Percentiles rank a stretch among this genome's conserved stretches.
These are phyloP conservation scores for Lithophane semibrunnea DNA, from an alignment of 2,888 invertebrate species.

Conservation along the genomic window DNA sequence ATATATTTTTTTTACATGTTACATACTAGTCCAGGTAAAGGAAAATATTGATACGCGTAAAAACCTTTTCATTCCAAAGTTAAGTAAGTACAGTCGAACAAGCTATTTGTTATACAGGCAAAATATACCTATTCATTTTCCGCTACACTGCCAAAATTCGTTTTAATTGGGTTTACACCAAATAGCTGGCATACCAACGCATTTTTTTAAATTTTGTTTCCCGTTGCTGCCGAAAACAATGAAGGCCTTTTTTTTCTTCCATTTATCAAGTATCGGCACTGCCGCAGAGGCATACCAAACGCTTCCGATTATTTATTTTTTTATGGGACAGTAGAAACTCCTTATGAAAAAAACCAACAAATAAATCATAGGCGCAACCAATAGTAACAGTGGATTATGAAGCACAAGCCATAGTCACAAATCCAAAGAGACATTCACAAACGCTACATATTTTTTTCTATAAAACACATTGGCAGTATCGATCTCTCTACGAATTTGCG, in stretches of 20 bases:
- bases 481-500: conserved; percentile 15
- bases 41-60: not conserved
- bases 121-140: no score
- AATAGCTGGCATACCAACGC: no score
- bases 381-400: not conserved
- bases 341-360: not conserved
- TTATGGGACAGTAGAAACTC: not conserved
- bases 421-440: conserved; percentile 31
- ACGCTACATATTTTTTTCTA: conserved; percentile 34
- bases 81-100: no score
- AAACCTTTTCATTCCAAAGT: not conserved
- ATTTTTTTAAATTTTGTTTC: not conserved
- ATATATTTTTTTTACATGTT: no score
- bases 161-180: no score
- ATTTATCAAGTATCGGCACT: not conserved
- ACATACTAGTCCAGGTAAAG: not conserved
- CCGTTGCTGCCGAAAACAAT: not conserved
- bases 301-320: not conserved
- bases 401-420: conserved; percentile 16
- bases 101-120: no score
- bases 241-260: not conserved
- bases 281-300: no score
- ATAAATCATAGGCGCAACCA: not conserved
- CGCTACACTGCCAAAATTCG: no score
- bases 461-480: conserved; percentile 20